phyloP scores from a whole-genome alignment of 2,797 vertebrate genomes.

The Phrynocephalus vlangalii region DNA sequence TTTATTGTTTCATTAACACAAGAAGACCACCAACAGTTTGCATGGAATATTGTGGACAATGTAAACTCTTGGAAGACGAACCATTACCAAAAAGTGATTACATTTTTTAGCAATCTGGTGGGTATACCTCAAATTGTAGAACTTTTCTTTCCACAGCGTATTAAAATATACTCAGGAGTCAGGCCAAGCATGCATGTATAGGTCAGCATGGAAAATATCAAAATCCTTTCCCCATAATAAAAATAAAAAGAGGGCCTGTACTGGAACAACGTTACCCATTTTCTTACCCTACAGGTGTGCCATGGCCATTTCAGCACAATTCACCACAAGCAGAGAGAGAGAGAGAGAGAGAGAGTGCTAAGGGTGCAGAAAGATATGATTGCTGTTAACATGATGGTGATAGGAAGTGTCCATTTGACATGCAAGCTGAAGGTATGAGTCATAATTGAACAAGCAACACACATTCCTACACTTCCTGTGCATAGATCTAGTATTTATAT shows the following conservation, averaged over 20 bases:
- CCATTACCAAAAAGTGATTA: neutral
- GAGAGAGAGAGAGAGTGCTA: neutral
- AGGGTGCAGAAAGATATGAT: neutral
- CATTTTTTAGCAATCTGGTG: neutral
- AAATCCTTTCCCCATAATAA: neutral
- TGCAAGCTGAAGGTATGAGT: neutral
- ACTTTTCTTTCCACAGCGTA: neutral
- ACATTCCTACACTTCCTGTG: neutral
- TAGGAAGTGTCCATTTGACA: neutral
- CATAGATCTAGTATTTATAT: neutral
- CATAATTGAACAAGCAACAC: neutral
- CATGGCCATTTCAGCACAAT: neutral
- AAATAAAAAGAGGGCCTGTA: no score
- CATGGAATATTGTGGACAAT: neutral
- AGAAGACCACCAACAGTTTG: neutral
- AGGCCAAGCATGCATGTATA: neutral
- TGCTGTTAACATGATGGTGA: neutral
- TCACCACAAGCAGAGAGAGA: neutral
- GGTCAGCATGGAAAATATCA: neutral
- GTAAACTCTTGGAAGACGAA: no score
- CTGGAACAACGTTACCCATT: neutral
- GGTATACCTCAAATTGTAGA: neutral
- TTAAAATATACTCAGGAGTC: neutral
- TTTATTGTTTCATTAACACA: neutral
- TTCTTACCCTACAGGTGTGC: neutral